Percentiles rank a stretch among this genome's conserved stretches.
Conservation (phyloP, 2,797 vertebrate species). For the Tauraco hartlaubi region DNA sequence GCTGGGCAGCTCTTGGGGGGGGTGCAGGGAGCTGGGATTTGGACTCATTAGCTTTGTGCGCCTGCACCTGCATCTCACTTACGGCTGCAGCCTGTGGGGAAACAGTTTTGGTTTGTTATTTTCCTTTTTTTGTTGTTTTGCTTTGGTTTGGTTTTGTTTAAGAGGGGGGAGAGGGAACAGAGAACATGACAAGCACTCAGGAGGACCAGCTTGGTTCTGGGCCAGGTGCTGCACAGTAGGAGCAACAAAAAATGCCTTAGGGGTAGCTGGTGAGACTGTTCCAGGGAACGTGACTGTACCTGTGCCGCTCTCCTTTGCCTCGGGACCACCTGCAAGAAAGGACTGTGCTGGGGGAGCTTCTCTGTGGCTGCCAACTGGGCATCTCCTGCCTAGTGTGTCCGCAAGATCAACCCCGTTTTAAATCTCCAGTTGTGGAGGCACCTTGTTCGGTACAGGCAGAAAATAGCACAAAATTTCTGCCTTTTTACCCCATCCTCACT, state of each 20-base stretch:
- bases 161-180: neutral
- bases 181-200: neutral
- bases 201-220: neutral
- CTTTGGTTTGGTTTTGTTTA: neutral
- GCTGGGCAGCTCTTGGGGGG: neutral
- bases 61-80: constrained; percentile 16
- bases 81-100: neutral
- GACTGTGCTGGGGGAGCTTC: neutral
- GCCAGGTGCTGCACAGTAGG: neutral
- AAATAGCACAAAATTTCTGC: neutral
- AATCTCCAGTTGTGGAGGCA: neutral
- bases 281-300: neutral
- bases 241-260: neutral
- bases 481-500: neutral
- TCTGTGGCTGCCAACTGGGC: neutral
- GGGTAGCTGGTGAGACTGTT: neutral
- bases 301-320: neutral
- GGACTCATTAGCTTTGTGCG: constrained; percentile 7
- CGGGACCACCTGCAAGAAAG: neutral
- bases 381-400: neutral
- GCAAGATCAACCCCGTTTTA: neutral
- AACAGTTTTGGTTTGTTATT: neutral
- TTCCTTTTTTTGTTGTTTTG: neutral
- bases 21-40: neutral
- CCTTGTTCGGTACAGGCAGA: neutral